These are phyloP conservation scores for Falco peregrinus DNA, from an alignment of 2,797 vertebrate species.

Conservation along the genomic window DNA sequence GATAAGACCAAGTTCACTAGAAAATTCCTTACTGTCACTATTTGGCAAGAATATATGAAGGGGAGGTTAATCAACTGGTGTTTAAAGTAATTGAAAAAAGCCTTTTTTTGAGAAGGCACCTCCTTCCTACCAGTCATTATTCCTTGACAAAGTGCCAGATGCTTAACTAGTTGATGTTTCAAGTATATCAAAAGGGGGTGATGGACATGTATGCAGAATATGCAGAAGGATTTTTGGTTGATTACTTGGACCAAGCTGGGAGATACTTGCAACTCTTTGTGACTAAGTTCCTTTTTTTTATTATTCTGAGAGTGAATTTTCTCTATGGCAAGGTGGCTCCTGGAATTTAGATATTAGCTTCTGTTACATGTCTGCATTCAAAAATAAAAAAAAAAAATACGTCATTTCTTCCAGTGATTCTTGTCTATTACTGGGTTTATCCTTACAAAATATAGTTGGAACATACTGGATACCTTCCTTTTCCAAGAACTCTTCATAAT, in stretches of 20 bases:
- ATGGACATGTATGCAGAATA: neutral
- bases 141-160: neutral
- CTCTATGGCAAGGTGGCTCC: neutral
- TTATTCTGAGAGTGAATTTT: neutral
- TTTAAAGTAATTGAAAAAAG: neutral
- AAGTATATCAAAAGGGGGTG: neutral
- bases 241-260: neutral
- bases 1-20: neutral
- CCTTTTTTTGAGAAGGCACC: neutral
- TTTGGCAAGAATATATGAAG: neutral
- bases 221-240: neutral
- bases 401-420: neutral
- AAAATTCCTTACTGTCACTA: neutral
- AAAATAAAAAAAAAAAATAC: neutral
- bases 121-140: neutral
- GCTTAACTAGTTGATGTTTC: neutral
- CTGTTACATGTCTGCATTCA: neutral
- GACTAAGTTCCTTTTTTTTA: neutral
- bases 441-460: neutral
- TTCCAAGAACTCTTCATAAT: neutral
- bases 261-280: neutral
- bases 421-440: neutral
- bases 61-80: neutral
- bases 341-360: neutral
- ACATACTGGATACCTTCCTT: neutral